phyloP scores from a whole-genome alignment of 1,140 invertebrate genomes.

The Trichonephila clavata region DNA sequence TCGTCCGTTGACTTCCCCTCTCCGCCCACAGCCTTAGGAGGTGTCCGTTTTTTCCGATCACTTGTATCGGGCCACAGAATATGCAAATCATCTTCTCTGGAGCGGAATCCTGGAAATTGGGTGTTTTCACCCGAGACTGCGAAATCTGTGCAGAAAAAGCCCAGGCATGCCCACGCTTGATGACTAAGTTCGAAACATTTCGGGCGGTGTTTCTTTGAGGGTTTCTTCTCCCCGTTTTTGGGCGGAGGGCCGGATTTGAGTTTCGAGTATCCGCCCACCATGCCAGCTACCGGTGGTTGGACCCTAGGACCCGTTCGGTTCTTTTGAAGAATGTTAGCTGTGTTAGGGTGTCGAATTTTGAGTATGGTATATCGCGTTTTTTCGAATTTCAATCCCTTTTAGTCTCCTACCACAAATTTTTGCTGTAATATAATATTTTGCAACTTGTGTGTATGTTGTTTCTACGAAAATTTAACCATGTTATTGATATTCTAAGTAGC shows the following conservation, averaged over 20 bases:
- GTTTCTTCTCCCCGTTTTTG: background rate
- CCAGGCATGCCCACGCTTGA: background rate
- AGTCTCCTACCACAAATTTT: too few species aligned
- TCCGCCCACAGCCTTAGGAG: background rate
- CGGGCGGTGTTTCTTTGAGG: background rate
- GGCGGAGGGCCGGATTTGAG: background rate
- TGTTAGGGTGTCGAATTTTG: background rate
- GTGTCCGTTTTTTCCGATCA: slow-evolving; percentile 11
- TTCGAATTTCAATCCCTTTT: too few species aligned
- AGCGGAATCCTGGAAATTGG: background rate
- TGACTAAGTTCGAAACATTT: background rate
- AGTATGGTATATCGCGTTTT: background rate
- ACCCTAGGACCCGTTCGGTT: background rate
- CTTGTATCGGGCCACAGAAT: background rate
- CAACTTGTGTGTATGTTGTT: too few species aligned
- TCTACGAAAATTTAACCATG: too few species aligned
- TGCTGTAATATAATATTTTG: too few species aligned
- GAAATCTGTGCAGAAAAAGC: background rate
- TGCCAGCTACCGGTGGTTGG: background rate
- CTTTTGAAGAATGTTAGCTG: background rate
- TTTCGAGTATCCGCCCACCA: background rate
- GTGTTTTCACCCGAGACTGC: background rate
- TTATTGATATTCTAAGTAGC: too few species aligned
- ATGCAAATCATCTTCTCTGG: background rate
- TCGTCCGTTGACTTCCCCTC: slow-evolving; percentile 4